Conservation (phyloP, 2,797 vertebrate species). For the Semaprochilodus insignis region DNA sequence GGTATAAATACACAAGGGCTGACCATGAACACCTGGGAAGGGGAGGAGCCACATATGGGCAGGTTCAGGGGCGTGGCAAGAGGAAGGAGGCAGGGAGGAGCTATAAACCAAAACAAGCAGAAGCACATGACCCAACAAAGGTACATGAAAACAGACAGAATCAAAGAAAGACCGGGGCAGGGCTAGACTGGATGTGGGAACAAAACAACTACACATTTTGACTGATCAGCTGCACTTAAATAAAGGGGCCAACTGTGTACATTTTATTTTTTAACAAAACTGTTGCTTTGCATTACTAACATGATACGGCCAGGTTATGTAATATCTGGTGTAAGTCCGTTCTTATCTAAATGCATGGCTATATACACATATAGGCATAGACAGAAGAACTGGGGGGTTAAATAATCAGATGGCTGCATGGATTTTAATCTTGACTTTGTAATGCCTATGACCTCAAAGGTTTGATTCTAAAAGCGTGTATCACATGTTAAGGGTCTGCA, state of each 20-base stretch:
- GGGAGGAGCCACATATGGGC: no score
- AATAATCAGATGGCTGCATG: background rate
- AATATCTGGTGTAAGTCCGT: background rate
- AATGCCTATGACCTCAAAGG: background rate
- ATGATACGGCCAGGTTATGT: no score
- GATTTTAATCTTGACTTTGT: background rate
- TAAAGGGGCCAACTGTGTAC: background rate
- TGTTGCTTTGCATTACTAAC: background rate
- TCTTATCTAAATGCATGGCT: background rate
- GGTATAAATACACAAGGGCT: no score
- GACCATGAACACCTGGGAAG: no score
- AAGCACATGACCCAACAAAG: no score
- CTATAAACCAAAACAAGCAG: no score
- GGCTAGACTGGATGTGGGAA: no score
- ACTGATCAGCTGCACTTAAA: background rate
- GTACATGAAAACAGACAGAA: no score
- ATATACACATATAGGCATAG: background rate
- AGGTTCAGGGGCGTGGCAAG: no score
- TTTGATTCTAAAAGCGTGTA: background rate
- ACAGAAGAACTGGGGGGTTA: background rate
- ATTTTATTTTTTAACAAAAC: background rate
- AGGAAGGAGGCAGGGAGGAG: no score
- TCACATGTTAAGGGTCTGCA: background rate
- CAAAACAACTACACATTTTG: no score
- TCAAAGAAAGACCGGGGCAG: no score